Conservation (phyloP, 2,113 vertebrate genomes). For the Tyrannus savana region DNA sequence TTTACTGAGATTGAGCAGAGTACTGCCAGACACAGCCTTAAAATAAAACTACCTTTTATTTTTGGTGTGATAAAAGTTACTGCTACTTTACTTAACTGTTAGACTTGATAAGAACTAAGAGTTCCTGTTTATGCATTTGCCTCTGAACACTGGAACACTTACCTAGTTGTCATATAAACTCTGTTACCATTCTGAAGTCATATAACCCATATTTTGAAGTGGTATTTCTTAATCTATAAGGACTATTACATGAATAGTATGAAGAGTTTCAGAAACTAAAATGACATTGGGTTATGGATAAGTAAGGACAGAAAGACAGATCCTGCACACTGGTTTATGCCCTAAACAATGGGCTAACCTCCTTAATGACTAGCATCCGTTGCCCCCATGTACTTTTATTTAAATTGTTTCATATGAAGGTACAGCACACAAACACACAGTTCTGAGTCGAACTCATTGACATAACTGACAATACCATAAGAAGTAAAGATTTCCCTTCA, state of each 20-base stretch:
- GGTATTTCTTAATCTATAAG: neutral
- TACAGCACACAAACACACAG: neutral
- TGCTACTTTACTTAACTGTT: neutral
- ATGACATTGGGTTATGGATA: neutral
- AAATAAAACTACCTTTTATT: neutral
- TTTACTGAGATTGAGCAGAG: neutral
- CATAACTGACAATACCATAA: accelerated
- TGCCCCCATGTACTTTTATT: neutral
- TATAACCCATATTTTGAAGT: neutral
- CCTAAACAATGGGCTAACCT: neutral
- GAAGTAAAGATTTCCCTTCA: neutral
- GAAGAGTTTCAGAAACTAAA: neutral
- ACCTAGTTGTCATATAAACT: neutral
- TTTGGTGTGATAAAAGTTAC: neutral
- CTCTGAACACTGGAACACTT: neutral
- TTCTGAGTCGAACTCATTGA: neutral
- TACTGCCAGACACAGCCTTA: neutral
- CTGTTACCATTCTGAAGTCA: neutral
- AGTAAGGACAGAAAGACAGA: neutral
- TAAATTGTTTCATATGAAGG: neutral
- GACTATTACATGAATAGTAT: neutral
- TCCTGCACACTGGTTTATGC: neutral
- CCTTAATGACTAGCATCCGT: neutral
- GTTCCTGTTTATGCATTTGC: neutral
- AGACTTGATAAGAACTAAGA: neutral